Conservation (phyloP, 2,113 vertebrate genomes). For the Ciconia stormi region DNA sequence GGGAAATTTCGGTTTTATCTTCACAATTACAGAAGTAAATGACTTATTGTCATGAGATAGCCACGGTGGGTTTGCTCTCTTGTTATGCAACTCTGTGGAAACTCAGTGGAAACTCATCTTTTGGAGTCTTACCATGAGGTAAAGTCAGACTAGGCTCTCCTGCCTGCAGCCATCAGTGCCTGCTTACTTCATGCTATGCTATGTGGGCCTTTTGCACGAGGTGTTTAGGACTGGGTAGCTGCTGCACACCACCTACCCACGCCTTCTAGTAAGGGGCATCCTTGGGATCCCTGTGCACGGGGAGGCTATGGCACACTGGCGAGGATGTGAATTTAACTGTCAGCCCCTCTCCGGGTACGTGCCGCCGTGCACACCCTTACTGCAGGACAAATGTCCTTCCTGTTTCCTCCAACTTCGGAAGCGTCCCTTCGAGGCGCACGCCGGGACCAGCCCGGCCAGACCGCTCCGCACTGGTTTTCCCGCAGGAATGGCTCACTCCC, state of each 20-base stretch:
- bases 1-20: neutral
- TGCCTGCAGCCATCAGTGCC: neutral
- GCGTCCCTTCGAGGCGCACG: neutral
- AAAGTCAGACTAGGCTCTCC: neutral
- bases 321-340: rapidly evolving
- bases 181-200: neutral
- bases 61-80: neutral
- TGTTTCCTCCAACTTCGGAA: neutral
- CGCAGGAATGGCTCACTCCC: neutral
- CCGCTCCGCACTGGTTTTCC: rapidly evolving
- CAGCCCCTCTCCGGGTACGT: neutral
- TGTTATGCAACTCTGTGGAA: neutral
- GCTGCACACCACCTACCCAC: neutral
- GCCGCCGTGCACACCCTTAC: no score
- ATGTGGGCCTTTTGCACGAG: rapidly evolving
- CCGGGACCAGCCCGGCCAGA: neutral
- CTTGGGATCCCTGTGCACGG: rapidly evolving
- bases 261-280: rapidly evolving
- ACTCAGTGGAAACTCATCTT: neutral
- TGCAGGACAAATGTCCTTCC: rapidly evolving
- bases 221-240: no score
- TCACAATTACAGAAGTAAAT: neutral
- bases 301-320: rapidly evolving
- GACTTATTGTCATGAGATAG: neutral
- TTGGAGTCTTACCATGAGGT: neutral